Percentiles rank a stretch among this genome's conserved stretches.
Conservation (phyloP, 1,140 invertebrate species). For the Magallana ariakensis region DNA sequence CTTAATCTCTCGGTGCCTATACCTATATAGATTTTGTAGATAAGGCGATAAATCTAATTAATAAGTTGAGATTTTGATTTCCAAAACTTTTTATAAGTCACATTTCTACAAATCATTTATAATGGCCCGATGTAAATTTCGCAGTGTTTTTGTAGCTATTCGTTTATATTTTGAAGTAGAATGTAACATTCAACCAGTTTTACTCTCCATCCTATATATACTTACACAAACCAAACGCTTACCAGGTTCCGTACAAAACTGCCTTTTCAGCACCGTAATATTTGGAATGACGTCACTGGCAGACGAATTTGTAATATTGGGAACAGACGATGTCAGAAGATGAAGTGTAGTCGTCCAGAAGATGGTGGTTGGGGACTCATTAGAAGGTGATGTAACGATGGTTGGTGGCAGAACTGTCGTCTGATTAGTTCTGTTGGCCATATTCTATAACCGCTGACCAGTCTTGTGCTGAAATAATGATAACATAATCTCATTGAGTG, state of each 20-base stretch:
- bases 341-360: not conserved
- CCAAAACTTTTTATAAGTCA: too few species aligned
- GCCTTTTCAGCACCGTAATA: conserved; percentile 2
- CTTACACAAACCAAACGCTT: not conserved
- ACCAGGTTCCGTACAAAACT: conserved; percentile 11
- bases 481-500: not conserved
- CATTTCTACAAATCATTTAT: too few species aligned
- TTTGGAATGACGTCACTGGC: conserved; percentile 15
- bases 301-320: conserved; percentile 17
- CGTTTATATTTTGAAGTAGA: too few species aligned
- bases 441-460: not conserved
- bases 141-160: too few species aligned
- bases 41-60: too few species aligned
- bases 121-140: too few species aligned
- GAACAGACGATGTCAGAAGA: conserved; percentile 2
- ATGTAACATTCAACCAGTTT: too few species aligned
- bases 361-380: not conserved
- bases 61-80: too few species aligned
- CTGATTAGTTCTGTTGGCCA: conserved; percentile 12
- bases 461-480: not conserved
- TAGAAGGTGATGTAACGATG: not conserved
- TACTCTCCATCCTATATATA: too few species aligned
- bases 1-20: too few species aligned
- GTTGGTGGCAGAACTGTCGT: not conserved
- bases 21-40: too few species aligned